Percentiles rank a stretch among this genome's conserved stretches.
phyloP scores from a whole-genome alignment of 1,140 invertebrate genomes.

The Ostrea edulis region DNA sequence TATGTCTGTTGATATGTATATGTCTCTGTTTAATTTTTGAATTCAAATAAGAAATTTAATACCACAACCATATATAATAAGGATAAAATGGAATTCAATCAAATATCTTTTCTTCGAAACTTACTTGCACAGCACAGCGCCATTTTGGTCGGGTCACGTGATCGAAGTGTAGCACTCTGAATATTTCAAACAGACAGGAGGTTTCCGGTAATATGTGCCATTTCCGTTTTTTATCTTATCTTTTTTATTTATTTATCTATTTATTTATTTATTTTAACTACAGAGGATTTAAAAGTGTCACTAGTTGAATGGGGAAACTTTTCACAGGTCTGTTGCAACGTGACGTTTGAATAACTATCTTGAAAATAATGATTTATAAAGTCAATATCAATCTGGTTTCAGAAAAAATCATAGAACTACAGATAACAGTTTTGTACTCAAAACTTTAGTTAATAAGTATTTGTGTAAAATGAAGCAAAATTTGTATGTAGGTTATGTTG shows the following conservation, averaged over 20 bases:
- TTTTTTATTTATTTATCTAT: too few species aligned
- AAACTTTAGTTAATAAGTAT: too few species aligned
- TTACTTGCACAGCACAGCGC: slow-evolving; percentile 77
- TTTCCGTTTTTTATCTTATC: too few species aligned
- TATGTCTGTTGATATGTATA: neutral
- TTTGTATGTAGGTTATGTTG: too few species aligned
- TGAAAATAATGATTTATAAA: too few species aligned
- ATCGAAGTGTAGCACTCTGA: slow-evolving; percentile 26
- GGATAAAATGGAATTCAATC: neutral
- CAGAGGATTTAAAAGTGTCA: too few species aligned
- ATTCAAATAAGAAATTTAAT: neutral
- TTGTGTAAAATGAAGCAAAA: too few species aligned
- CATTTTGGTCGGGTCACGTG: slow-evolving; percentile 75
- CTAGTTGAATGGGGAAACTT: too few species aligned
- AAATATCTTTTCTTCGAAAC: neutral
- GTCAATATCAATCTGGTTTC: neutral
- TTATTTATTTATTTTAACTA: neutral
- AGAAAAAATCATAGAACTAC: too few species aligned
- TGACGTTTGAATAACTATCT: too few species aligned
- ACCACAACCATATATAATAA: neutral
- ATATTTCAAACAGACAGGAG: neutral
- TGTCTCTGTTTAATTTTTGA: neutral
- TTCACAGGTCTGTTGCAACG: too few species aligned
- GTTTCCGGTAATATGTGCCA: neutral
- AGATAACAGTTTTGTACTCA: too few species aligned